Base-by-base conservation (phyloP, 2,113 vertebrate species). In the Xenopus laevis region DNA sequence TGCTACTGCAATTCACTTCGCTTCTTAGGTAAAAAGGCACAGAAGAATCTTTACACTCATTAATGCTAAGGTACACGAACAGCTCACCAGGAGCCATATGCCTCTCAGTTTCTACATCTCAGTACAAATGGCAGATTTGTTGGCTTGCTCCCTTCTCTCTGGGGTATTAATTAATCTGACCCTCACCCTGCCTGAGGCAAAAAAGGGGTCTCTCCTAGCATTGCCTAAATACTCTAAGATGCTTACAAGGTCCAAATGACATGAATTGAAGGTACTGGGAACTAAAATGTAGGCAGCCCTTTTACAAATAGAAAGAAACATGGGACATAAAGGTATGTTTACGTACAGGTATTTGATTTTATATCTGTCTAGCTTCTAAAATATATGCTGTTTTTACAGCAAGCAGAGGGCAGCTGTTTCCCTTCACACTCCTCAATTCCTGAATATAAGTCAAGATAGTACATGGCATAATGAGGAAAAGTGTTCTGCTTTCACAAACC, bases 91-190 rank as follows among this genome's bases (percentile, higher is more conserved):
- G 6, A 16, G 47, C 6, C 8, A 55, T n/a, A 1, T n/a, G 17
- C 52, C 52, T 55, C 16, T 9, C 7, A 8, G 53, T 16, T 55
- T n/a, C 53, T 55, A n/a, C 16, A 55, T 55, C 11, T 50, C 17
- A 55, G 53, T 16, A 4, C 17, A 16, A 55, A 55, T 55, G 53
- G 53, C 8, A n/a, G 17, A n/a, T n/a, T 55, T 55, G 53, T 55
- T 55, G 53, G 17, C 17, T 16, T 55, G 6, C 17, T 55, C 53
- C 17, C 16, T 18, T n/a, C 6, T 55, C 53, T n/a, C 53, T 55
- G 67, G 64, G 33, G 5, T 57, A 64, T 27, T 71, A 62, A 52
- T 17, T 30, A 73, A 81, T n/a, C 47, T 0, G 1, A 7, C 21
- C 0, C 1, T 55, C 52, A 58, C 58, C 59, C n/a, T 16, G 33